Evolutionary conservation across 2,113 vertebrate species (phyloP), one percentile per base, ranked within the genome.

Genomic region (Lophius piscatorius): DNA sequence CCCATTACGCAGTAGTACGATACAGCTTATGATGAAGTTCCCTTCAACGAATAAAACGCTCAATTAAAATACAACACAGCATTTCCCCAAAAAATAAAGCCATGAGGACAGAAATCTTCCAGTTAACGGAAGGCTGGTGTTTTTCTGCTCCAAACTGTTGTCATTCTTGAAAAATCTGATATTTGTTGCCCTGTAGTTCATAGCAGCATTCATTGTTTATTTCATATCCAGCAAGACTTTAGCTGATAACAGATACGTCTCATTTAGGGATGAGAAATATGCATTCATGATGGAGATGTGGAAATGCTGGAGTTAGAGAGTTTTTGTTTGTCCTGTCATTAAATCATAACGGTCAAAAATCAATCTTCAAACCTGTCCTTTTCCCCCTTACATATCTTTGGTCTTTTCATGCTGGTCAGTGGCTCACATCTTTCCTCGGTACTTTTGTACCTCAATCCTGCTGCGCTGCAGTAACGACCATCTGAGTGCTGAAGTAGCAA

Each of bases 261-360:
- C 10, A 18, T 17, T 34, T 42, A 6, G 21, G 40, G 9, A 7
- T 50, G 4, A 22, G 8, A 29, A 31, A 1, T 7, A 21, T 13
- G 22, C 8, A 6, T 34, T 29, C 16, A 24, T 35, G 40, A 14
- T 56, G 34, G 29, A 61, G 69, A 65, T 56, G 39, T 26, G 13
- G 41, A 44, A 55, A 70, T 72, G 20, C 48, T 31, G 54, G 10
- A 22, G 42, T 78, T 73, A n/a, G n/a, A n/a, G n/a, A n/a, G n/a
- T n/a, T n/a, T n/a, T n/a, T 8, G 8, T 4, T 21, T 36, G n/a
- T 54, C 14, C 49, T 29, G 24, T 42, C 10, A 52, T 66, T 75
- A 61, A 52, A 17, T 4, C 9, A 9, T 3, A 36, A 18, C 23
- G 34, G 39, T 59, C 63, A 62, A 36, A 66, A 62, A 21, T 54